Evolutionary conservation across 2,113 vertebrate species (phyloP), one percentile per base, ranked within the genome.

Genomic region (Bubo blakistoni): DNA sequence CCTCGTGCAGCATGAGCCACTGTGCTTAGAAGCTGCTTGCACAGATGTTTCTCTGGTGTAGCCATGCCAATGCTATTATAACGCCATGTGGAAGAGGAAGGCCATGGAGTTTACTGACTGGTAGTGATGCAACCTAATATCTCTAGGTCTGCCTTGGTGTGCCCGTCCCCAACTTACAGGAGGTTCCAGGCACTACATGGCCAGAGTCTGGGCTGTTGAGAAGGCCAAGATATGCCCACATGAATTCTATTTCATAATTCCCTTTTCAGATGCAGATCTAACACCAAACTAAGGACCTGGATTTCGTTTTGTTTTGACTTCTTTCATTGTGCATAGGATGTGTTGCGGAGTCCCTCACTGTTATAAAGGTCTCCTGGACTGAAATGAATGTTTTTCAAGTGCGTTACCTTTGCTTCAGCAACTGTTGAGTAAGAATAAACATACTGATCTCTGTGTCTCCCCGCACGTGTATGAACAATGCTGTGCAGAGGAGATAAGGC

Each of bases 401-500:
- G 38, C 5, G 6, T 57, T 47, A 27, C 27, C 34, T 86, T 88
- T 76, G 26, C 67, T 80, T 77, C 62, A 71, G 47, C 38, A 59
- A 4, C 9, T 6, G 8, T 6, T 72, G 63, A 66, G 67, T 71
- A 40, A 63, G 54, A 88, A 58, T 40, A 89, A 93, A 88, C 54
- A 69, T 2, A 32, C 36, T 55, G 65, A 38, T 77, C 30, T 89
- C 8, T 73, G 66, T 30, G 38, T 47, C 16, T 72, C 42, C 6
- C 77, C 9, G 24, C 58, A 59, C 1, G 5, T 91, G 71, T 87
- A 44, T 25, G 44, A 90, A 16, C 70, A 69, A 44, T 14, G 67
- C 71, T 95, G 67, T 93, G 57, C 87, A 79, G 71, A 91, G 63
- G 59, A 95, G 91, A 90, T 92, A 83, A 93, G 63, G 79, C 70